Base-by-base conservation (phyloP, 2,113 vertebrate species). In the Macaca nemestrina region DNA sequence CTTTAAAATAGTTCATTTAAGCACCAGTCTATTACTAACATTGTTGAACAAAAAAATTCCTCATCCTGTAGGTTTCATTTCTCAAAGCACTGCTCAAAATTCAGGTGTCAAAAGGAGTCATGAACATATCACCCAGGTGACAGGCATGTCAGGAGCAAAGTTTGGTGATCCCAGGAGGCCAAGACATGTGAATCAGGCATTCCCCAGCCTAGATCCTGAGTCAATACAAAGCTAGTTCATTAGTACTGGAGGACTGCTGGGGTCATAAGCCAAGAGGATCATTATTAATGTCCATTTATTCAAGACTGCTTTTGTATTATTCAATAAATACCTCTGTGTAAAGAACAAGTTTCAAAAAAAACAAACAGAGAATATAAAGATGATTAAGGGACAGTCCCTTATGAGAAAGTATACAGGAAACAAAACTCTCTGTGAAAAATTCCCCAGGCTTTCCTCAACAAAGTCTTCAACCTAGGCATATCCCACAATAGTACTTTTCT, bases 51-150 rank as follows among this genome's bases (percentile, higher is more conserved):
- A 30, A 14, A 59, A 59, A 45, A 12, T 48, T 22, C 2, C 8
- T 79, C 6, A 30, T 16, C 7, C 22, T 67, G 9, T 5, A 88
- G 9, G 2, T 32, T 78, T 92, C 35, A 83, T 57, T 86, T 64
- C 68, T 64, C 75, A 72, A 90, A 94, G 27, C 4, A 43, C 23
- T 76, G 38, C 3, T 95, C 61, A 90, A 90, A 48, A 88, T 68
- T 83, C 35, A 79, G 52, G 40, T 43, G 88, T 68, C n/a, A 55
- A 55, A 52, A 85, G 9, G 23, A 57, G 20, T 59, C 25, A 40
- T 27, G 40, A n/a, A 45, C 23, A 45, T 48, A 75, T 38, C 2
- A 2, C 52, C 4, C 30, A 45, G 4, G 11, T 40, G 10, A 95
- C 3, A 84, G 32, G 55, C 18, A 35, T 9, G 9, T 57, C 11